A percentile compares a stretch with the other conserved stretches of the same genome.
phyloP scores from a whole-genome alignment of 2,113 vertebrate genomes.

The Cyrtonyx montezumae region DNA sequence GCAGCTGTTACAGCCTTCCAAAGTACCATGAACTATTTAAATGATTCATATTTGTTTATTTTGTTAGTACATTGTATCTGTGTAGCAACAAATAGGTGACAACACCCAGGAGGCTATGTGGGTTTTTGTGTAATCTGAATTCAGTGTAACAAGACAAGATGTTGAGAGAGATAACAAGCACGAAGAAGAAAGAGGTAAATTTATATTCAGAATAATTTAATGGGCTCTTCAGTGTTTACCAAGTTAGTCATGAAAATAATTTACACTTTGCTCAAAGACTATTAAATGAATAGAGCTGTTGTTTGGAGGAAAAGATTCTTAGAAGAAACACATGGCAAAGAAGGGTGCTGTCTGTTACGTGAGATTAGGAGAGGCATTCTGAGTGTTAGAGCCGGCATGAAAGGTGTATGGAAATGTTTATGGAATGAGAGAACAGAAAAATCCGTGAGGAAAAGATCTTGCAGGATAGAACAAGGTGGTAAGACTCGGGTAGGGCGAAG shows the following conservation, averaged over 20 bases:
- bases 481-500: background rate
- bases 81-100: slow-evolving; percentile 38
- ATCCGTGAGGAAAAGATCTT: background rate
- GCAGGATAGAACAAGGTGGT: background rate
- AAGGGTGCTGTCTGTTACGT: background rate
- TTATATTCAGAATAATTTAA: slow-evolving; percentile 38
- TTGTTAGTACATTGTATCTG: background rate
- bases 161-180: background rate
- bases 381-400: background rate
- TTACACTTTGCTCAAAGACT: background rate
- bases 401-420: background rate
- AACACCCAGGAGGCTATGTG: background rate
- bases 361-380: background rate
- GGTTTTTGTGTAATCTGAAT: slow-evolving; percentile 3
- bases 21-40: background rate
- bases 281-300: background rate
- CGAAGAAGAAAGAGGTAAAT: background rate
- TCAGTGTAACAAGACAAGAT: slow-evolving; percentile 13
- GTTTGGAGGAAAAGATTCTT: background rate
- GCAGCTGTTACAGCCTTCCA: background rate
- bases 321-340: background rate
- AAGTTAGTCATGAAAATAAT: slow-evolving; percentile 2
- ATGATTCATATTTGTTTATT: background rate
- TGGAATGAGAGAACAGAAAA: background rate
- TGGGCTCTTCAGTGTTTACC: background rate